These are phyloP conservation scores for Tenebrio molitor DNA, from an alignment of 1,140 invertebrate species.

Conservation along the genomic window DNA sequence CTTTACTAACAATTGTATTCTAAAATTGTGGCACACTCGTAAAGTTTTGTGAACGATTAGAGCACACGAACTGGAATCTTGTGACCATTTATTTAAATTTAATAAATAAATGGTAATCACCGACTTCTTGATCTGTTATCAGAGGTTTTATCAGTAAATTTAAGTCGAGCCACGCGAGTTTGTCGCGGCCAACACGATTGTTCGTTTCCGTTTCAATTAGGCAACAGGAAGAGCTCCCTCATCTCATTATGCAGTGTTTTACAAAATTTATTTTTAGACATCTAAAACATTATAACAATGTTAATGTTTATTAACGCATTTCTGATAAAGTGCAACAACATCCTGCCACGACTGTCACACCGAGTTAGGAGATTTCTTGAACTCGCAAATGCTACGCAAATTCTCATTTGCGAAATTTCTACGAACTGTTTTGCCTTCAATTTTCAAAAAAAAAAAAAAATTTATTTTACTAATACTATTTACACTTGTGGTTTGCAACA, in stretches of 20 bases:
- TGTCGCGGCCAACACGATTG: slow-evolving; percentile 63
- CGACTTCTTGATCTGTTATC: slow-evolving; percentile 47
- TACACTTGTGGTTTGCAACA: too few relatives aligned
- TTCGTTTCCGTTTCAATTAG: slow-evolving; percentile 66
- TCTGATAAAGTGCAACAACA: background rate
- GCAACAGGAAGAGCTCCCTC: slow-evolving; percentile 66
- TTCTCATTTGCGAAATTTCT: too few relatives aligned
- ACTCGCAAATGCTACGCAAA: too few relatives aligned
- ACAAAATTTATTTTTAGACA: slow-evolving; percentile 66
- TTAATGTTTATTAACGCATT: background rate
- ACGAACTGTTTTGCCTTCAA: too few relatives aligned
- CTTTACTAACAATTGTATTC: too few relatives aligned
- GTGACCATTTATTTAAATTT: background rate
- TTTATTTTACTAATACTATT: too few relatives aligned
- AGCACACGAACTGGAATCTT: background rate
- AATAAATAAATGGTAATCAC: slow-evolving; percentile 24
- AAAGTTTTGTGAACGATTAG: background rate
- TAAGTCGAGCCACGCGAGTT: slow-evolving; percentile 59
- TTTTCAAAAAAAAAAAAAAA: too few relatives aligned
- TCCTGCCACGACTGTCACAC: background rate
- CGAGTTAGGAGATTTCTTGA: background rate
- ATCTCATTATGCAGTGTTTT: slow-evolving; percentile 67
- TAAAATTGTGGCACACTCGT: background rate
- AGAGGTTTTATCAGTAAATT: slow-evolving; percentile 53
- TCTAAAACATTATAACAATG: slow-evolving; percentile 35